Base-by-base conservation (phyloP, 1,140 invertebrate genomes). In the Drosophila sp. region DNA sequence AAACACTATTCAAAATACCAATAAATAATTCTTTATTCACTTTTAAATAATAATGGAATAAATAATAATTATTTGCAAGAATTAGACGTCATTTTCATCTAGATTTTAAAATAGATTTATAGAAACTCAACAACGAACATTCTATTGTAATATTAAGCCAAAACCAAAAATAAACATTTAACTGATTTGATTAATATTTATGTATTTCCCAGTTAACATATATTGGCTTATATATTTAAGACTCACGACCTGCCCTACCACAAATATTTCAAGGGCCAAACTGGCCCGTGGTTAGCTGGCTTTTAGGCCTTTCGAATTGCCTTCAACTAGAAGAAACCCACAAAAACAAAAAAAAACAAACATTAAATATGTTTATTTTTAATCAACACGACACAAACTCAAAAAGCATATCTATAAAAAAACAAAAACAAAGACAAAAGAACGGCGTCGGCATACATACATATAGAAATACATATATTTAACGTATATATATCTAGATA, bases 361-460 rank as follows among this genome's bases (percentile, higher is more conserved):
- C 27, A 40, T 40, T 33, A 54, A 25, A 60, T 60, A 75, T 68
- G 72, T 58, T 75, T 63, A 74, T 75, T 75, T 76, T 76, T 35
- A 65, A 65, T 76, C 72, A 75, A 62, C 71, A 60, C 60, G 71
- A 68, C 75, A 76, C 6, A 76, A 47, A 50, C 40, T 41, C 58
- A 58, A 55, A 76, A 41, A 54, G 58, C 4, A 58, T 23, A 33
- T 33, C 6, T 23, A 33, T 8, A 57, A 38, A 38, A 38, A 38
- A 38, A 38, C 35, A 38, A 38, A 11, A 38, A 38, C 10, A 11
- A 57, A 57, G 32, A 32, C 55, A 57, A 57, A 35, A 57, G 30
- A 57, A 57, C 5, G 35, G 23, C 30, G 23, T 17, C n/a, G 23
- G 35, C 29, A 50, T 33, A 30, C 35, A 58, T n/a, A 70, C 44